Evolutionary conservation across 2,797 vertebrate species (phyloP).

Genomic region (Enteromius paludinosus): DNA sequence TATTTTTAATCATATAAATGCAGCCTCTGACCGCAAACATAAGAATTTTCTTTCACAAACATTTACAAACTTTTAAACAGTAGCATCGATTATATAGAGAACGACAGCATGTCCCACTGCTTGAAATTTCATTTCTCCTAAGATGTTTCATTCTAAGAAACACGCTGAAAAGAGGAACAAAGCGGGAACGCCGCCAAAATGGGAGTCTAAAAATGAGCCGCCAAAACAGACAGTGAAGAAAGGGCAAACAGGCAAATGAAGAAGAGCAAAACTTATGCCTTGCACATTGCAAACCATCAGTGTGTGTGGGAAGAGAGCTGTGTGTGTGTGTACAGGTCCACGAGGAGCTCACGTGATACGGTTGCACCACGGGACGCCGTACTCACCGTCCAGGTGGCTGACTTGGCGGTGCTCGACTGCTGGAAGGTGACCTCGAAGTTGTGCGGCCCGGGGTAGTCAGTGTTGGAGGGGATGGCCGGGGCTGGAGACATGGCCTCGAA

Average conservation of each 20-base stretch:
- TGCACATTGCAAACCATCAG: background rate
- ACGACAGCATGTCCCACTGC: background rate
- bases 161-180: background rate
- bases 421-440: conserved; percentile 98
- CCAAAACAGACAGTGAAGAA: conserved; percentile 16
- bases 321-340: background rate
- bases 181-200: conserved; percentile 4
- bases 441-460: conserved; percentile 95
- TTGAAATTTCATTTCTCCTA: background rate
- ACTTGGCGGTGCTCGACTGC: conserved; percentile 98
- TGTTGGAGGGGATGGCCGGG: conserved; percentile 96
- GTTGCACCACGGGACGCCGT: conserved; percentile 9
- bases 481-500: conserved; percentile 97
- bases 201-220: background rate
- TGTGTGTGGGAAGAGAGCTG: conserved; percentile 39
- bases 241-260: conserved; percentile 24
- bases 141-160: background rate
- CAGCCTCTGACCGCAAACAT: background rate
- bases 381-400: conserved; percentile 99
- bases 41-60: background rate
- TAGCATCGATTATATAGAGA: background rate
- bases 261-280: background rate
- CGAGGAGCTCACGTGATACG: background rate
- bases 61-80: background rate
- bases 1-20: background rate